Evolutionary conservation across 53 echinoderm and acorn worm species (phyloP).

Genomic region (Pentamera pediparva): DNA sequence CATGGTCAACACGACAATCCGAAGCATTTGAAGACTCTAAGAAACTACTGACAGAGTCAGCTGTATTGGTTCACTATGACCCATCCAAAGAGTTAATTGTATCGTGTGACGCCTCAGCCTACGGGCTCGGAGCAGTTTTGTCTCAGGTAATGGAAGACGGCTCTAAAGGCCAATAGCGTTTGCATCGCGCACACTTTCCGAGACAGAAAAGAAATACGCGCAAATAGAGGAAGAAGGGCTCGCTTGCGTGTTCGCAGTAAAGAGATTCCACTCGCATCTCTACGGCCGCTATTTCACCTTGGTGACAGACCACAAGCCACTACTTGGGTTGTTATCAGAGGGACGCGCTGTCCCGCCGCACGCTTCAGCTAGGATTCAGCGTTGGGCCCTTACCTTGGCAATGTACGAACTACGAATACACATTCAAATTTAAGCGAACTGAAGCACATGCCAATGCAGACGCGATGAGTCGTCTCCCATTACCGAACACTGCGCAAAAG

Average conservation of each 20-base stretch:
- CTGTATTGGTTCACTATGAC: slow-evolving; percentile 40
- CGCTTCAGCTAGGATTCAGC: slow-evolving; percentile 45
- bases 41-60: slow-evolving; percentile 24
- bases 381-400: slow-evolving; percentile 49
- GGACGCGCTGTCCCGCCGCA: slow-evolving; percentile 12
- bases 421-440: slow-evolving; percentile 24
- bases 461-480: background rate
- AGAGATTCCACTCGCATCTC: background rate
- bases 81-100: background rate
- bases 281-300: slow-evolving; percentile 23
- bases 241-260: slow-evolving; percentile 21
- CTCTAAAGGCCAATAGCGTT: slow-evolving; percentile 29
- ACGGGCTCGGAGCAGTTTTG: slow-evolving; percentile 49
- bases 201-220: slow-evolving; percentile 37
- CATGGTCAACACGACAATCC: slow-evolving; percentile 3
- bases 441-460: background rate
- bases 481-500: background rate
- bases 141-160: slow-evolving; percentile 41
- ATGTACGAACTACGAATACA: slow-evolving; percentile 33
- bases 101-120: slow-evolving; percentile 36
- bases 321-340: slow-evolving; percentile 36
- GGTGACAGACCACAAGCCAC: slow-evolving; percentile 58
- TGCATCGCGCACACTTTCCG: slow-evolving; percentile 31
- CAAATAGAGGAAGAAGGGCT: slow-evolving; percentile 42
- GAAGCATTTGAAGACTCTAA: slow-evolving; percentile 45